Base-by-base conservation (phyloP, 2,797 vertebrate genomes). In the Notolepis coatsorum region DNA sequence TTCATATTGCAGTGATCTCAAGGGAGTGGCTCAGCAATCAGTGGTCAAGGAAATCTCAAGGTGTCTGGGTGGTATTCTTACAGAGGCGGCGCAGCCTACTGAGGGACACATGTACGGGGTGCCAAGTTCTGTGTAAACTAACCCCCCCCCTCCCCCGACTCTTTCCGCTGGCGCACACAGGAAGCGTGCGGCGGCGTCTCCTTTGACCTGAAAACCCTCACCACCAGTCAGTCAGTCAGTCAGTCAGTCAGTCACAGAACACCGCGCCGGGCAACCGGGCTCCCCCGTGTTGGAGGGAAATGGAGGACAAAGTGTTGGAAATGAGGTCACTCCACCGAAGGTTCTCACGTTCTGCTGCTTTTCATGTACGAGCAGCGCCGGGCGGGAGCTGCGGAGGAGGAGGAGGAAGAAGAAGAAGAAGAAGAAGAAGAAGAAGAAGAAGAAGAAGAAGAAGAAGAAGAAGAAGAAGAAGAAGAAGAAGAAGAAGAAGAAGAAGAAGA, bases 1-100 rank as follows among this genome's bases (percentile, higher is more conserved):
- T 75, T 80, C 85, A 79, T 73, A 75, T 82, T 77, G 73, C 73
- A 57, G 75, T 61, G 51, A 79, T 71, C 72, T 68, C 82, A 62
- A 64, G 69, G 64, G 77, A 82, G 61, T 63, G 20, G 54, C 69
- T 84, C 57, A 58, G 64, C 70, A 68, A 76, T 69, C 42, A 71
- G 58, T 63, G 57, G 65, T 66, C 33, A 58, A 65, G 74, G 72
- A 77, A 75, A 56, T 71, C 50, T 73, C 31, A 0, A 25, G 43
- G 53, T 63, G 47, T 63, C 15, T 27, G 31, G 53, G 60, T 70
- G 48, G 15, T 63, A 38, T 72, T 61, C 54, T 49, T 73, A 18
- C 48, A n/a, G n/a, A n/a, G n/a, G n/a, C n/a, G n/a, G n/a, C n/a
- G n/a, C n/a, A n/a, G n/a, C n/a, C n/a, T n/a, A n/a, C n/a, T n/a